Evolutionary conservation across 2,888 invertebrate species (phyloP), one percentile per base, ranked within the genome.

Genomic region (Isotomurus palustris): DNA sequence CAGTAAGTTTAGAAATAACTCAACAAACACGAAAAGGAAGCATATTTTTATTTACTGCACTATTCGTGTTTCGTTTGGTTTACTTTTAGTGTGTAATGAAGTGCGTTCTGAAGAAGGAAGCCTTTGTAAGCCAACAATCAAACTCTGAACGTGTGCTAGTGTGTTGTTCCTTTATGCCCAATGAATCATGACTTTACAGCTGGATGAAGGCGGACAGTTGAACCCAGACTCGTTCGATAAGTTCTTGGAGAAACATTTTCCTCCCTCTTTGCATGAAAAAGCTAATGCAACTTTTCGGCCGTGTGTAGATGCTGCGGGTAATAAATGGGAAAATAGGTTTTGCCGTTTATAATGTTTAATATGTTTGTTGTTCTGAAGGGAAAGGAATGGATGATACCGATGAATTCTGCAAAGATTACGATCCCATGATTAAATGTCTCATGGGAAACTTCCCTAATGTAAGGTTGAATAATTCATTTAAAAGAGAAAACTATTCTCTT

Each of bases 371-470:
- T n/a, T n/a, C n/a, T n/a, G 53, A 32, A 45, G 51, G 21, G 10
- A 53, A 58, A 19, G 44, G 49, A 35, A 52, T 53, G 24, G 53
- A 53, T 28, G 35, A 45, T 19, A 41, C 8, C 24, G 64, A 67
- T 24, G 64, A 61, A 36, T 58, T 52, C 17, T 67, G 65, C 44
- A 60, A 61, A 22, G 36, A 62, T 25, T 69, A 69, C 51, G 60
- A 64, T 36, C 65, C 67, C 14, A 32, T 69, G 6, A 41, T 67
- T 2, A 69, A 64, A 43, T 69, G 69, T 40, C 47, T 65, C 14
- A 56, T 53, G 21, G 17, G 56, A 8, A 61, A 61, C 41, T 61
- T 55, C 25, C 36, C 54, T 24, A 61, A 57, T 38, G 61, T 58
- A 52, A 61, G 55, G n/a, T n/a, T n/a, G n/a, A n/a, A n/a, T n/a